Evolutionary conservation across 2,113 vertebrate species (phyloP), one percentile per base, ranked within the genome.

Genomic region (Oryzias curvinotus): DNA sequence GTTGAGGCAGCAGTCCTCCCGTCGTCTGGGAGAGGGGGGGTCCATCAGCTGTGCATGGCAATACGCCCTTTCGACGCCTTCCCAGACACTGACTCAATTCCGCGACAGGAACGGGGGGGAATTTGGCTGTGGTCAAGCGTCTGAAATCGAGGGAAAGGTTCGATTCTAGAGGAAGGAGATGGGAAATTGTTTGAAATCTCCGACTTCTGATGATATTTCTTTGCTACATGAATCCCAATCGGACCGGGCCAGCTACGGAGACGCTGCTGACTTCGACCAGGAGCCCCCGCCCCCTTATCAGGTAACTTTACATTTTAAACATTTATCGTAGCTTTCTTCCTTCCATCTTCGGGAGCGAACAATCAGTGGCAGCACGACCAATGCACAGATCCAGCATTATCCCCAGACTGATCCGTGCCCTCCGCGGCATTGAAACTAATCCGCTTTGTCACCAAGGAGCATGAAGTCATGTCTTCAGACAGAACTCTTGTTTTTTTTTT

Each of bases 161-260:
- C 63, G 50, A 58, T 47, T 46, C 48, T 78, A 58, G 62, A 59
- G 79, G 80, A 57, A 71, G 88, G 93, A 94, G 86, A 97, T 97
- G 96, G 96, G 96, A 87, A 98, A 97, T 88, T 98, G 96, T 90
- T 87, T 98, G 78, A 97, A 97, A 87, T 96, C 96, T 84, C 96
- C 95, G 66, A 97, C 96, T 76, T 97, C 96, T 75, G 96, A 98
- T 91, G 96, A 98, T 86, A 98, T 98, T 80, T 98, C 96, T 74
- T 84, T 98, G 88, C 94, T 98, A 2, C 96, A 98, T 72, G 96
- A 98, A 77, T 98, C 96, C 41, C 95, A 96, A 88, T 97, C 95
- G 57, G 96, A 98, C 91, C 89, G 95, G 76, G 96, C 94, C 70
- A 97, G 95, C 88, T 97, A 95, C 73, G 96, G 95, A 71, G 96